phyloP scores from a whole-genome alignment of 2,113 vertebrate genomes.

The Gallinago paraguaiae region DNA sequence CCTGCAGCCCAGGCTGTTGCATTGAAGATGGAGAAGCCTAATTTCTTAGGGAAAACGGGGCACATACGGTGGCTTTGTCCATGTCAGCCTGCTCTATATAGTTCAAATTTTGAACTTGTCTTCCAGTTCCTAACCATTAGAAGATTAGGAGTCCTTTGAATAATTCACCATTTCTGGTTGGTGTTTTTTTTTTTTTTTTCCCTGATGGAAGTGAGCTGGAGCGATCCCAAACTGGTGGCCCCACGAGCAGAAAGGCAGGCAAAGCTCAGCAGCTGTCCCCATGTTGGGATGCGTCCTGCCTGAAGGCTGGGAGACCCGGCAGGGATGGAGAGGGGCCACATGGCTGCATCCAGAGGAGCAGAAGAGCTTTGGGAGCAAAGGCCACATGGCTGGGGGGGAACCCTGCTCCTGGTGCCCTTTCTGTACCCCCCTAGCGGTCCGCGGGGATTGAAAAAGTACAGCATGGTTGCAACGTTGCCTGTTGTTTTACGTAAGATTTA shows the following conservation, averaged over 20 bases:
- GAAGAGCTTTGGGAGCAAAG: background rate
- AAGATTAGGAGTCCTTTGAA: background rate
- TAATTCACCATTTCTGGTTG: background rate
- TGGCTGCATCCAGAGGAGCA: background rate
- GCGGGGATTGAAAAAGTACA: background rate
- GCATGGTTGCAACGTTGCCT: background rate
- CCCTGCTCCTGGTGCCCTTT: background rate
- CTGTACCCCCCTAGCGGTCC: accelerated
- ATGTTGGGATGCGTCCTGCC: background rate
- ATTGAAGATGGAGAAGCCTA: background rate
- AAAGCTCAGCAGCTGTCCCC: background rate
- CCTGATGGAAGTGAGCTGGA: background rate
- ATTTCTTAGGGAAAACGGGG: background rate
- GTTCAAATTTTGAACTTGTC: background rate
- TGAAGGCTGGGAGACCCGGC: background rate
- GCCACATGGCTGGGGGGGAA: background rate
- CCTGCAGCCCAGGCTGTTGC: background rate
- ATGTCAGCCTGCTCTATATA: background rate
- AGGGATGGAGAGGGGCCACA: background rate
- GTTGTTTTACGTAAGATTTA: background rate
- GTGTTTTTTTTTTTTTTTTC: no score
- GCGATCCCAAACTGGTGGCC: background rate
- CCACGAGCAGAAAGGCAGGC: background rate
- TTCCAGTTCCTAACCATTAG: background rate
- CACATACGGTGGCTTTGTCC: background rate